A percentile compares a stretch with the other conserved stretches of the same genome.
phyloP scores from a whole-genome alignment of 2,888 invertebrate species.

The Agrochola litura region DNA sequence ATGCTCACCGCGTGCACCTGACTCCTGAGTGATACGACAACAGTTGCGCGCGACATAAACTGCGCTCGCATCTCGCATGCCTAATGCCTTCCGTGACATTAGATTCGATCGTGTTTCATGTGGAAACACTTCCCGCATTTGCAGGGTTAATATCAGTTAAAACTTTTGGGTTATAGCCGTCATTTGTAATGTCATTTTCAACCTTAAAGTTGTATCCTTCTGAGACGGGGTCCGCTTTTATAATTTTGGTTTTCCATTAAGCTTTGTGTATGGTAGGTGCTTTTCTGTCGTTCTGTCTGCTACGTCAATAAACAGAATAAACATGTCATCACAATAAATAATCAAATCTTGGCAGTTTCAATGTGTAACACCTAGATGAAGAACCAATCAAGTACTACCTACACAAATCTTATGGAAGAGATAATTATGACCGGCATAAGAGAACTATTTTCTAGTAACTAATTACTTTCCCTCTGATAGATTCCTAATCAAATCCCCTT shows the following conservation, averaged over 20 bases:
- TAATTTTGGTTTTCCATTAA: slow-evolving; percentile 25
- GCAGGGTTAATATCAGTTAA: slow-evolving; percentile 32
- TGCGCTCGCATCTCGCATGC: slow-evolving; percentile 52
- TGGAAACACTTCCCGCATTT: slow-evolving; percentile 49
- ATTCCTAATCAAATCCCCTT: slow-evolving; percentile 7
- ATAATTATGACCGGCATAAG: slow-evolving; percentile 4
- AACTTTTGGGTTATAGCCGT: slow-evolving; percentile 23
- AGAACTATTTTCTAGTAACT: background rate
- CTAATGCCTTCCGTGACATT: slow-evolving; percentile 56
- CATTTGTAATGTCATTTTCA: slow-evolving; percentile 29
- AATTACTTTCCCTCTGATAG: slow-evolving; percentile 15
- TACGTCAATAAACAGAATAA: background rate
- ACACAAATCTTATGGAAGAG: background rate
- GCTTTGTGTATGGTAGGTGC: background rate
- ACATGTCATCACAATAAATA: background rate
- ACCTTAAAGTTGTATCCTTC: slow-evolving; percentile 8
- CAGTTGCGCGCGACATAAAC: slow-evolving; percentile 51
- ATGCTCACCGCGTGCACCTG: slow-evolving; percentile 38
- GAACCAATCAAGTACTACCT: background rate
- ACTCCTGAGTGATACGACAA: slow-evolving; percentile 45
- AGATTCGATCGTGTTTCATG: slow-evolving; percentile 38
- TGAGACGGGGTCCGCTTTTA: slow-evolving; percentile 8
- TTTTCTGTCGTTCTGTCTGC: background rate
- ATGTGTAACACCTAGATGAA: background rate
- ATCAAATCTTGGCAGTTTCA: background rate